Evolutionary conservation across 2,888 invertebrate species (phyloP).

Genomic region (Catocala sponsa): DNA sequence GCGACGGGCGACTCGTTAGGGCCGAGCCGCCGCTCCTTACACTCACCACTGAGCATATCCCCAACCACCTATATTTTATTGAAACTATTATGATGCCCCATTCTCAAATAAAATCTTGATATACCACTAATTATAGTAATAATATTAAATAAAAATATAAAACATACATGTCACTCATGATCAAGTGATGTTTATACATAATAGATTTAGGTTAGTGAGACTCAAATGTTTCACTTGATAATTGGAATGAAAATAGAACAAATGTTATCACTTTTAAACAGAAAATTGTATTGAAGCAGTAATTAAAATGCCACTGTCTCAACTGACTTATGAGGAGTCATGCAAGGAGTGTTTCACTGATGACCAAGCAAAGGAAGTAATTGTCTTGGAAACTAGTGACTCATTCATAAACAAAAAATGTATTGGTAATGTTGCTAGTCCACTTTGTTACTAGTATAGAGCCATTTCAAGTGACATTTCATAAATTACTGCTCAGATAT

Average conservation of each 20-base stretch:
- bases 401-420: conserved; percentile 56
- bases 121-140: too few relatives aligned
- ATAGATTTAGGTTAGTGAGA: conserved; percentile 17
- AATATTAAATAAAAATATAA: not conserved
- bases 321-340: conserved; percentile 26
- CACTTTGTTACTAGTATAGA: conserved; percentile 5
- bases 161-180: conserved; percentile 3
- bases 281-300: conserved; percentile 11
- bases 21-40: conserved; percentile 96
- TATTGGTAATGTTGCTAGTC: conserved; percentile 35
- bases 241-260: conserved; percentile 26
- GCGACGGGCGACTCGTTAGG: conserved; percentile 94
- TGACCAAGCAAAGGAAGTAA: conserved; percentile 60
- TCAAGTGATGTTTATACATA: conserved; percentile 4
- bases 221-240: conserved; percentile 19
- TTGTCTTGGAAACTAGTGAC: conserved; percentile 52
- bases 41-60: conserved; percentile 95
- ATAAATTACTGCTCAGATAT: conserved; percentile 15
- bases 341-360: conserved; percentile 45
- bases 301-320: conserved; percentile 3
- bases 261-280: conserved; percentile 18
- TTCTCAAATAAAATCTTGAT: too few relatives aligned
- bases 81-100: not conserved
- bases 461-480: conserved; percentile 20
- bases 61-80: conserved; percentile 90